Conservation (phyloP, 2,888 invertebrate genomes). For the Drosophila affinis region DNA sequence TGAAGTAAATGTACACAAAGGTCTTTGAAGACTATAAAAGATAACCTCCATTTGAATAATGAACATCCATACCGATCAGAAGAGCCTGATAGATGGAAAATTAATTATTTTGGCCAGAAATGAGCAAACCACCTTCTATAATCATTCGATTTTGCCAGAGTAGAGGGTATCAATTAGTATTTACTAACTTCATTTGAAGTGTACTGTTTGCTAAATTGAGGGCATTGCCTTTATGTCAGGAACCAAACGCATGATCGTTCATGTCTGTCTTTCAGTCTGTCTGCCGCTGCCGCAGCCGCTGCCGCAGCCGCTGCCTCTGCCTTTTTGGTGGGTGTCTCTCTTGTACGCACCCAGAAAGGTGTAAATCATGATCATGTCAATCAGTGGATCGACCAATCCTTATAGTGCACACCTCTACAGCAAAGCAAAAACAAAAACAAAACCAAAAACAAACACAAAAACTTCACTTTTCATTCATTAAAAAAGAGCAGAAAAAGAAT, state of each 20-base stretch:
- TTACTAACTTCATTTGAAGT: constrained; percentile 16
- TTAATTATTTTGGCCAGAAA: too few species aligned
- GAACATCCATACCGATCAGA: too few species aligned
- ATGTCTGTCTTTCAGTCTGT: constrained; percentile 1
- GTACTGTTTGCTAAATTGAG: constrained; percentile 43
- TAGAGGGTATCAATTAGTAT: not conserved
- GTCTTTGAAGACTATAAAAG: too few species aligned
- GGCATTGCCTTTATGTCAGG: constrained; percentile 46
- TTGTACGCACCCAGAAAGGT: constrained; percentile 81
- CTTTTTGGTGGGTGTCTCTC: constrained; percentile 58
- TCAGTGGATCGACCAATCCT: constrained; percentile 69
- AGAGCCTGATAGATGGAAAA: too few species aligned
- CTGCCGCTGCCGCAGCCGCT: not conserved
- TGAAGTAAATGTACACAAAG: too few species aligned
- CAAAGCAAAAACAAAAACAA: not conserved
- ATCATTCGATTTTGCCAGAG: not conserved
- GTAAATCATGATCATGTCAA: constrained; percentile 83
- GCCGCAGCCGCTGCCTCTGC: not conserved
- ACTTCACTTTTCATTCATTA: constrained; percentile 79
- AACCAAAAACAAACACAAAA: constrained; percentile 5
- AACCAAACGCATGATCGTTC: constrained; percentile 20
- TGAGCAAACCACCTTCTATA: too few species aligned
- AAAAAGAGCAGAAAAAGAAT: constrained; percentile 25
- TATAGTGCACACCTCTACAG: constrained; percentile 60
- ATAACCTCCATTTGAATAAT: too few species aligned